Conservation (phyloP, 2,113 vertebrate species). For the Trematocara nigrifrons region DNA sequence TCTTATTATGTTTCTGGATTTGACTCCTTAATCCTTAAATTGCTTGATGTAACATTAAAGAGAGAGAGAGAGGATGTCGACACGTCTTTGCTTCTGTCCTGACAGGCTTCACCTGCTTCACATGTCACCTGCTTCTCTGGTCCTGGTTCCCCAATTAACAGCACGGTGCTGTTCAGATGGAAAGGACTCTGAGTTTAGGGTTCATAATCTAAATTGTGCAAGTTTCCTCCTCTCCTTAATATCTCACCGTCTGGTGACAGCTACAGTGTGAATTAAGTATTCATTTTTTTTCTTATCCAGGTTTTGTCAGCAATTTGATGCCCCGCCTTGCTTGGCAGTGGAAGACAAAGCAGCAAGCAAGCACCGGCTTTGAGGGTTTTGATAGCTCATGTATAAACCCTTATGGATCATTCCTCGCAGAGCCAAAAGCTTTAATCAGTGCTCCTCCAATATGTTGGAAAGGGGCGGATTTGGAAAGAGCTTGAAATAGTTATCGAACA, state of each 20-base stretch:
- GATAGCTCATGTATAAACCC: constrained; percentile 19
- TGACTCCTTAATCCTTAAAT: neutral
- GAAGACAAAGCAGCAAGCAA: constrained; percentile 45
- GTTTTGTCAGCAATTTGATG: constrained; percentile 49
- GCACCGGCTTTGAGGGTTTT: constrained; percentile 35
- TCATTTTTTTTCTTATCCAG: constrained; percentile 38
- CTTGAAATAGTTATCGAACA: neutral
- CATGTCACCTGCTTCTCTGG: neutral
- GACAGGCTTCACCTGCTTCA: neutral
- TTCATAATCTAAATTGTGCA: constrained; percentile 18
- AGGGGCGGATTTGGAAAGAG: neutral
- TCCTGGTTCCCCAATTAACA: neutral
- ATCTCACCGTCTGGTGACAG: constrained; percentile 21
- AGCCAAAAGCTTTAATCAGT: constrained; percentile 44
- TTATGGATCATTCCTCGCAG: constrained; percentile 24
- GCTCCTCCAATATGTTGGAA: neutral
- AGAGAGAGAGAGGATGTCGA: neutral
- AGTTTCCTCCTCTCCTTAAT: neutral
- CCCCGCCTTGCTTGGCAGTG: constrained; percentile 7
- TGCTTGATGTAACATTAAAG: neutral
- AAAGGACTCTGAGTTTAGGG: neutral
- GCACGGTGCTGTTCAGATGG: neutral
- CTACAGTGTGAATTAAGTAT: constrained; percentile 41
- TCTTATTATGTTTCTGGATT: neutral
- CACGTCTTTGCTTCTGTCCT: neutral